Evolutionary conservation across 2,113 vertebrate species (phyloP), one percentile per base, ranked within the genome.

Genomic region (Halcyon malimbica): DNA sequence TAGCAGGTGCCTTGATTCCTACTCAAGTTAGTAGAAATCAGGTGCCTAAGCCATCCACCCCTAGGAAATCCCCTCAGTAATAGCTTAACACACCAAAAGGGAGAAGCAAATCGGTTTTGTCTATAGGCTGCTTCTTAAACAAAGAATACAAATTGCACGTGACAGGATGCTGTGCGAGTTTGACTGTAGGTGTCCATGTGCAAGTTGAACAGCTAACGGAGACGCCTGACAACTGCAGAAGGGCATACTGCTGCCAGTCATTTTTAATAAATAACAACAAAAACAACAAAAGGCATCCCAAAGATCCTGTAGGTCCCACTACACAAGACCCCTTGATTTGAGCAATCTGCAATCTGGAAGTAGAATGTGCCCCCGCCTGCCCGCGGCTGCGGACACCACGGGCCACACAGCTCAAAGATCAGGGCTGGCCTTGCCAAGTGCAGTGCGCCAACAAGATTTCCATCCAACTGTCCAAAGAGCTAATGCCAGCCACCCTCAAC

Each of bases 1-100:
- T 11, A 81, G 85, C 23, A 65, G 74, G 83, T 77, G 84, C 63
- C 84, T 93, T 57, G 81, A 85, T 65, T 89, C 69, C 62, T 75
- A 84, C 83, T 91, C 74, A 89, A 91, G 83, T 71, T 86, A 89
- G 86, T 87, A 90, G 83, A 94, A 93, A 89, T 73, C 89, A 93
- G 77, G 87, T 89, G 69, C 90, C 95, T 75, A 81, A 60, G 76
- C 44, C 76, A 84, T 56, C 23, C 0, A 1, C 0, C 3, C 77
- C 80, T 87, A 74, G 1, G 0, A 96, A 94, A 96, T 92, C 83
- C 83, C 86, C 83, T 89, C 91, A 35, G 73, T 76, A 92, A 75
- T 7, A 92, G 83, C 67, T 85, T 83, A 92, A 91, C 53, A 59
- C 53, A 44, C 79, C 62, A 78, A 87, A 89, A 94, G 81, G 65